Evolutionary conservation across 2,113 vertebrate species (phyloP).

Genomic region (Alligator sinensis): DNA sequence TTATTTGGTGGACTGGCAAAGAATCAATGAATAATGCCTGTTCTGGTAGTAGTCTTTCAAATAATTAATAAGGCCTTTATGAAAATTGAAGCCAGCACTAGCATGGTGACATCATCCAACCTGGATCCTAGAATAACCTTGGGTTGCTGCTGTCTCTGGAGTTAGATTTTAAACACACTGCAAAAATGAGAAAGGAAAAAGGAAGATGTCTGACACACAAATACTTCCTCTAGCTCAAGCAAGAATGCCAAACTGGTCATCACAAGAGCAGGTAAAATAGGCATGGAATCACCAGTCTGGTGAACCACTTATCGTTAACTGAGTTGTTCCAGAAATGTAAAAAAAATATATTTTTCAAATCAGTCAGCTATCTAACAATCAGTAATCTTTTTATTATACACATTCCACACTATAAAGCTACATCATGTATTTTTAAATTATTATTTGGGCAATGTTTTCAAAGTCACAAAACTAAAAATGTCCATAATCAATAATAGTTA

Average conservation of each 20-base stretch:
- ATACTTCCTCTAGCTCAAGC: background rate
- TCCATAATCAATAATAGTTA: background rate
- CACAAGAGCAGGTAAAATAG: background rate
- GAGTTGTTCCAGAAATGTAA: background rate
- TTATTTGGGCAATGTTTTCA: background rate
- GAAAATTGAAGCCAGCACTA: background rate
- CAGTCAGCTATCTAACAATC: background rate
- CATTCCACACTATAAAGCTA: background rate
- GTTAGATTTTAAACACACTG: background rate
- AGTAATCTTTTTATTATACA: background rate
- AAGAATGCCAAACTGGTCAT: background rate
- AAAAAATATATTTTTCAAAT: background rate
- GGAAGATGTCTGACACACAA: background rate
- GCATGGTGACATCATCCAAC: background rate
- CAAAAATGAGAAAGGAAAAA: background rate
- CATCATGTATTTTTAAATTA: background rate
- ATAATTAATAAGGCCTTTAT: background rate
- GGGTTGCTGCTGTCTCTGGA: background rate
- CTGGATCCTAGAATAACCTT: background rate
- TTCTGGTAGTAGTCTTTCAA: background rate
- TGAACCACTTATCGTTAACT: fast-evolving
- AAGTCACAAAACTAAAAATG: background rate
- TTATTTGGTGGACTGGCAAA: background rate
- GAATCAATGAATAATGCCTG: background rate
- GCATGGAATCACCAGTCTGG: fast-evolving